phyloP scores from a whole-genome alignment of 2,113 vertebrate species.

The Noctilio leporinus region DNA sequence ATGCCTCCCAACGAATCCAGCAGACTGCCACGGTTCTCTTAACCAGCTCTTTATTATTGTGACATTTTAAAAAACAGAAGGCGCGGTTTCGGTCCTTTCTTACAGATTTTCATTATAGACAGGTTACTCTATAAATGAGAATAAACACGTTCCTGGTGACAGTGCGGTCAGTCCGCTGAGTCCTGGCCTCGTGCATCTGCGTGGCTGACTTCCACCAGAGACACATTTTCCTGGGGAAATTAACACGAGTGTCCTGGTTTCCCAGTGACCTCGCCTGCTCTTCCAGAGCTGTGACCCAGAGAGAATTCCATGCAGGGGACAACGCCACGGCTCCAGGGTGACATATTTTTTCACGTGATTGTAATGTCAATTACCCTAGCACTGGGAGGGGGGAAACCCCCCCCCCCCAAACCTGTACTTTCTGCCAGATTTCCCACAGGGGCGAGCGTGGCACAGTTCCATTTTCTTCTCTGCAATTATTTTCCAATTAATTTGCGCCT shows the following conservation, averaged over 20 bases:
- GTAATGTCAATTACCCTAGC: constrained; percentile 34
- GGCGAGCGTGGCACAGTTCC: not conserved
- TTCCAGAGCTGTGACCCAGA: not conserved
- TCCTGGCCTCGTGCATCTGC: not conserved
- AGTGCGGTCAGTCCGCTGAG: not conserved
- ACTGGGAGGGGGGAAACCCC: not conserved
- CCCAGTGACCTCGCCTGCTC: not conserved
- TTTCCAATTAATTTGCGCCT: constrained; percentile 58
- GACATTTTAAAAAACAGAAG: not conserved
- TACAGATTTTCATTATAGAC: not conserved
- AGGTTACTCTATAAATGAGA: not conserved
- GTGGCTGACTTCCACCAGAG: not conserved
- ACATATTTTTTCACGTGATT: not conserved
- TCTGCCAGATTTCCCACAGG: constrained; percentile 61
- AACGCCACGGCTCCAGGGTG: not conserved
- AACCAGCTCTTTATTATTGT: not conserved
- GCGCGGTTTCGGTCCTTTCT: not conserved
- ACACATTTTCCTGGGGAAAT: not conserved
- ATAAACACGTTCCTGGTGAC: not conserved
- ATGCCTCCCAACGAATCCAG: not conserved
- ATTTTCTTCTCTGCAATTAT: constrained; percentile 52
- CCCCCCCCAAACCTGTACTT: not conserved
- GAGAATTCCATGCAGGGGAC: not conserved
- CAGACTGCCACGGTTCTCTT: not conserved
- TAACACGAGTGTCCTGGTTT: not conserved